Evolutionary conservation across 2,888 invertebrate genomes (phyloP).

Genomic region (Clunio marinus): DNA sequence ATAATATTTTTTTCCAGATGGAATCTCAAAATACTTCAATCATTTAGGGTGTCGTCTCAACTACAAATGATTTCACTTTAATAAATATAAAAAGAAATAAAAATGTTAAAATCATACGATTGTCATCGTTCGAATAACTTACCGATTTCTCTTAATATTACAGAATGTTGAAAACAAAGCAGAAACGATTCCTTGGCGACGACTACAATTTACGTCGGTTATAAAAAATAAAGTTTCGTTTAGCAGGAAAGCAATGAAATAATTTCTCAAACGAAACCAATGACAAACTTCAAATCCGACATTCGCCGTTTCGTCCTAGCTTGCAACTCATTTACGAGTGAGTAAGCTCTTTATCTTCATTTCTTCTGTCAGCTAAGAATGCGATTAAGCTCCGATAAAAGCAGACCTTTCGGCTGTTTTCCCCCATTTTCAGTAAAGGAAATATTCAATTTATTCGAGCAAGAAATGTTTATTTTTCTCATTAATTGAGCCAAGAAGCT

Average conservation of each 20-base stretch:
- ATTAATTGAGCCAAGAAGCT: constrained; percentile 13
- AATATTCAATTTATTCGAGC: constrained; percentile 31
- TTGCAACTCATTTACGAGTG: constrained; percentile 35
- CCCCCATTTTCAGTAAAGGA: constrained; percentile 3
- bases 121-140: too few relatives aligned
- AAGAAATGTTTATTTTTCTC: constrained; percentile 32
- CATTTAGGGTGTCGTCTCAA: too few relatives aligned
- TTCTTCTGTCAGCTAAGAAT: not conserved
- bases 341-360: constrained; percentile 29
- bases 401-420: not conserved
- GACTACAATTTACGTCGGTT: too few relatives aligned
- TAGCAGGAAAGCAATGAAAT: not conserved
- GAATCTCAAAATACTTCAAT: not conserved
- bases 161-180: too few relatives aligned
- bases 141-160: too few relatives aligned
- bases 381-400: constrained; percentile 17
- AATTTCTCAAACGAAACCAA: too few relatives aligned
- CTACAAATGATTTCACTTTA: too few relatives aligned
- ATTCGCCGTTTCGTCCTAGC: not conserved
- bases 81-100: too few relatives aligned
- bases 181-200: too few relatives aligned
- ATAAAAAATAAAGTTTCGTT: not conserved
- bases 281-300: too few relatives aligned
- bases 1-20: not conserved
- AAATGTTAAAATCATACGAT: too few relatives aligned